Evolutionary conservation across 2,797 vertebrate species (phyloP), one percentile per base, ranked within the genome.

Genomic region (Nothura maculosa): DNA sequence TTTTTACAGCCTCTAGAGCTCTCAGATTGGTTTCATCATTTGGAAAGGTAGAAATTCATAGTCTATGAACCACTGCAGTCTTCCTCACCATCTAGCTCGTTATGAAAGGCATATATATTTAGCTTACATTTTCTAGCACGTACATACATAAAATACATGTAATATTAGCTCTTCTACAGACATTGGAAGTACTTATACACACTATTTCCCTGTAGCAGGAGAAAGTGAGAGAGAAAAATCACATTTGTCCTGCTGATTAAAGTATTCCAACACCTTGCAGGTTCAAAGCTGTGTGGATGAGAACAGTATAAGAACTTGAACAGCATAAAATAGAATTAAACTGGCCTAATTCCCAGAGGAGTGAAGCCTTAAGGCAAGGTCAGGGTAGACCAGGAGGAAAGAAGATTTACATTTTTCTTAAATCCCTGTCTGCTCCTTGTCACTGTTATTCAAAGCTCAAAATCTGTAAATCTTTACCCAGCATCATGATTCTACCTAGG

Each of bases 241-340:
- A 1, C 34, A 30, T 74, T 85, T 34, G 63, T 57, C 27, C 43
- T 86, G 16, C 43, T 90, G 55, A 64, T 76, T 55, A 22, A 50
- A 52, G 55, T 4, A 4, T 61, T 54, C 10, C 28, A 54, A 11
- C 28, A 54, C 52, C 28, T 54, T 54, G 52, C 52, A 54, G 28
- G 28, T 30, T 54, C 52, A 54, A 54, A 30, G 28, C 52, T 54
- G 17, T 62, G 77, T 1, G 15, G 67, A 85, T 87, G 63, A 83
- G 47, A 84, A 14, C 55, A 70, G 34, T 47, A 20, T 88, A 57
- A 93, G 74, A 88, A 73, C 43, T 40, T 60, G 67, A 76, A 43
- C 27, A 88, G 24, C n/a, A 88, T 73, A 38, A 92, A 94, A 69
- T 20, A 81, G 55, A 86, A 88, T 94, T 84, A 69, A 47, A 60